These are phyloP conservation scores for Carabus problematicus DNA, from an alignment of 2,888 invertebrate genomes.

Conservation along the genomic window DNA sequence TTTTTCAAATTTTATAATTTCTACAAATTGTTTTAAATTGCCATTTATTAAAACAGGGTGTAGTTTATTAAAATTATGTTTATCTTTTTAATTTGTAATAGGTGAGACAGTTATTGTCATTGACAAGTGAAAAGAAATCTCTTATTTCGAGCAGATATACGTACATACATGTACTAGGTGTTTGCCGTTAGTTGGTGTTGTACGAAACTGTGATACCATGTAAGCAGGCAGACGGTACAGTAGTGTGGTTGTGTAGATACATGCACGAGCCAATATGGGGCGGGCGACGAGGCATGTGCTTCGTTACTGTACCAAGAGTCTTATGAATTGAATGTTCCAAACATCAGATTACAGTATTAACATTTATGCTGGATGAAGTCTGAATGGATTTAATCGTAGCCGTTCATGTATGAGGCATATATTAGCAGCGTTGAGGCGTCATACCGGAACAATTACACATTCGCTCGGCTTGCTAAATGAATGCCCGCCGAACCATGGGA, in stretches of 20 bases:
- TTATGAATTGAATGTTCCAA: conserved; percentile 51
- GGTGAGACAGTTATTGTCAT: too few relatives aligned
- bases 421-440: conserved; percentile 50
- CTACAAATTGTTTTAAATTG: too few relatives aligned
- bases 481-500: conserved; percentile 6
- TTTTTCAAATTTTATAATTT: too few relatives aligned
- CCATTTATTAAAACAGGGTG: too few relatives aligned
- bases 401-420: conserved; percentile 54
- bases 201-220: conserved; percentile 1
- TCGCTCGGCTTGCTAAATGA: conserved; percentile 47
- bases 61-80: too few relatives aligned
- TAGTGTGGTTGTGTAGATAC: background rate
- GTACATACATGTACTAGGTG: too few relatives aligned
- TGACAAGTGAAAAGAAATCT: too few relatives aligned
- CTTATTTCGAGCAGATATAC: too few relatives aligned
- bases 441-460: conserved; percentile 53
- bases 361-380: conserved; percentile 58
- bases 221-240: conserved; percentile 5
- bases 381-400: conserved; percentile 56
- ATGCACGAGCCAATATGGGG: background rate
- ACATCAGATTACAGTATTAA: conserved; percentile 59
- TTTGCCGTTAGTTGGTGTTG: too few relatives aligned
- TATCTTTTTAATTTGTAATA: too few relatives aligned
- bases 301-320: background rate
- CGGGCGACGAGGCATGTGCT: background rate